phyloP scores from a whole-genome alignment of 2,888 invertebrate genomes.

The Aleiodes testaceus region DNA sequence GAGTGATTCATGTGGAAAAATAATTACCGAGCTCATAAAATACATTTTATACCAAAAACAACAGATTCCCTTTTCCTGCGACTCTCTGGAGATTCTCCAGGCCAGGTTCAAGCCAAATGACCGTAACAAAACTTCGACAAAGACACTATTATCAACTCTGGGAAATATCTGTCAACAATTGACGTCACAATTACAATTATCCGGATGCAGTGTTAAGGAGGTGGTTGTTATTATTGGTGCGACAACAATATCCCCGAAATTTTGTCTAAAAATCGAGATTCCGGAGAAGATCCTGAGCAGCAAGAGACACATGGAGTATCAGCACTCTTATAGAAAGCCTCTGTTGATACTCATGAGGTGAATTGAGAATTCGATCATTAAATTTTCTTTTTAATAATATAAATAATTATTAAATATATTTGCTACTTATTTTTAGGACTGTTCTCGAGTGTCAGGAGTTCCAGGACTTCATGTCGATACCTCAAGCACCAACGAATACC shows the following conservation, averaged over 20 bases:
- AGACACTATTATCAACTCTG: constrained; percentile 57
- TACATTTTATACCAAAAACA: constrained; percentile 72
- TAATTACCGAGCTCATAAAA: constrained; percentile 70
- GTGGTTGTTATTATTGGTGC: constrained; percentile 69
- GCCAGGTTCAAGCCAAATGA: constrained; percentile 60
- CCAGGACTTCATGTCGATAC: constrained; percentile 64
- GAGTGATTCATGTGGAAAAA: constrained; percentile 66
- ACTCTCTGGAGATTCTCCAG: constrained; percentile 64
- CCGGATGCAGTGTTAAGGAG: constrained; percentile 64
- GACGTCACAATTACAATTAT: constrained; percentile 59
- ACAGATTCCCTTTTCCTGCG: constrained; percentile 71
- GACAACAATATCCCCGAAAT: constrained; percentile 69
- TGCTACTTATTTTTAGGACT: constrained; percentile 60
- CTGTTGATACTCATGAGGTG: constrained; percentile 70
- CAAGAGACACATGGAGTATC: constrained; percentile 61
- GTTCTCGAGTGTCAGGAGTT: constrained; percentile 66
- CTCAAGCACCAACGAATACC: constrained; percentile 68
- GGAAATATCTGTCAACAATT: constrained; percentile 62
- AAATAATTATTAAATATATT: constrained; percentile 11
- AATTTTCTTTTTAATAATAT: too few relatives aligned
- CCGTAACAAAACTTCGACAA: constrained; percentile 59
- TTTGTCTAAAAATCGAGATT: constrained; percentile 63
- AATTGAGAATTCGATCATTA: constrained; percentile 38
- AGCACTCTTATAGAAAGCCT: constrained; percentile 68
- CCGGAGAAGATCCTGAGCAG: constrained; percentile 64